These are phyloP conservation scores for Petrocephalus schoutedeni DNA, from an alignment of 2,797 vertebrate species.

Conservation along the genomic window DNA sequence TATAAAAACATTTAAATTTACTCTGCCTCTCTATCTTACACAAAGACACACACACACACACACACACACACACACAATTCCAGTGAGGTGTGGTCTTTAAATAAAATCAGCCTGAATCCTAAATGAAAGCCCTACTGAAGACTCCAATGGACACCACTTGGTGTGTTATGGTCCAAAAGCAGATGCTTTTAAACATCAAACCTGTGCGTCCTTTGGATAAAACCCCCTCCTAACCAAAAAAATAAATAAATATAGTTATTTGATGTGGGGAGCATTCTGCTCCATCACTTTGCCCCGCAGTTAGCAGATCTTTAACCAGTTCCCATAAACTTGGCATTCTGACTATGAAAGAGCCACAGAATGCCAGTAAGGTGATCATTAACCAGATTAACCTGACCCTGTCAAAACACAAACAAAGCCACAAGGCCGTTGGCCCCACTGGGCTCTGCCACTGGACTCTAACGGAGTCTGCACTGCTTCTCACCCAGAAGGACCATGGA, in stretches of 20 bases:
- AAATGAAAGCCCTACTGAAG: neutral
- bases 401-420: neutral
- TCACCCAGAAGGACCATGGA: too few relatives aligned
- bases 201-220: neutral
- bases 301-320: neutral
- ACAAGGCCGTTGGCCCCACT: neutral
- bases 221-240: neutral
- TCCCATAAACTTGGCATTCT: neutral
- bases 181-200: neutral
- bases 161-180: neutral
- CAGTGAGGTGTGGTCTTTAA: neutral
- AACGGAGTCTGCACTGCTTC: neutral
- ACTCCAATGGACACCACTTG: neutral
- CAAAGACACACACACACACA: neutral
- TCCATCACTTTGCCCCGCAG: too few relatives aligned
- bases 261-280: neutral
- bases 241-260: neutral
- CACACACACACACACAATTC: neutral
- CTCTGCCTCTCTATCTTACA: neutral
- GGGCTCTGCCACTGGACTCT: too few relatives aligned
- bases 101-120: neutral
- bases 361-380: neutral
- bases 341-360: neutral
- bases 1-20: slow-evolving; percentile 41
- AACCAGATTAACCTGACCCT: neutral